Conservation (phyloP, 2,888 invertebrate genomes). For the Rhagophthalmus giganteus region DNA sequence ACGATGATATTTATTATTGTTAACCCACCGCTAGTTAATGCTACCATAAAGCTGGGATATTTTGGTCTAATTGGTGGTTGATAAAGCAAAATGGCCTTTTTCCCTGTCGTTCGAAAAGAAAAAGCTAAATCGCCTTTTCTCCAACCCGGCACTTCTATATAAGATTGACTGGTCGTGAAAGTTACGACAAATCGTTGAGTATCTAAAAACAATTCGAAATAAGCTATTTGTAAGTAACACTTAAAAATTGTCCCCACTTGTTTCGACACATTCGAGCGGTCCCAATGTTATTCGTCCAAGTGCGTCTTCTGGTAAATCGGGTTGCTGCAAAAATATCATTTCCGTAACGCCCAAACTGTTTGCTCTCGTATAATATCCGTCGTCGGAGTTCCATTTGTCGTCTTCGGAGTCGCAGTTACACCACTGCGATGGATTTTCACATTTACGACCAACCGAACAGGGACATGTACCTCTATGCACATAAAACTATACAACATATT, state of each 20-base stretch:
- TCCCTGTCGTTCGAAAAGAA: conserved; percentile 89
- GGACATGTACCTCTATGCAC: conserved; percentile 70
- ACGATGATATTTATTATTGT: no score
- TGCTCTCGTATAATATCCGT: conserved; percentile 79
- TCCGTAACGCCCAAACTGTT: conserved; percentile 86
- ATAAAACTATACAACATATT: conserved; percentile 30
- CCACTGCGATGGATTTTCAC: conserved; percentile 77
- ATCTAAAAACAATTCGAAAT: conserved; percentile 61
- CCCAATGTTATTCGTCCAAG: conserved; percentile 87
- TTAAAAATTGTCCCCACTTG: conserved; percentile 67
- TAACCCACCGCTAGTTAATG: conserved; percentile 74
- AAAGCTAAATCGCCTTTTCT: conserved; percentile 89
- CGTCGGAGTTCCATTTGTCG: conserved; percentile 86
- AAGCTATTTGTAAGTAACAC: not conserved
- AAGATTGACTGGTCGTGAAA: conserved; percentile 89
- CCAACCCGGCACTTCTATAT: conserved; percentile 93
- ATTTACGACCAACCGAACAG: conserved; percentile 77
- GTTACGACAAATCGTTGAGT: conserved; percentile 92
- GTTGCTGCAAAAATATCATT: conserved; percentile 88
- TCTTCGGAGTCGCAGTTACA: conserved; percentile 91
- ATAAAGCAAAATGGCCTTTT: conserved; percentile 84
- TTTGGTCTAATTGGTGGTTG: conserved; percentile 88
- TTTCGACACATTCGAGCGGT: conserved; percentile 91
- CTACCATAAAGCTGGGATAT: conserved; percentile 91
- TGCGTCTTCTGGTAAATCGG: conserved; percentile 78